Evolutionary conservation across 1,140 invertebrate genomes (phyloP).

Genomic region (Drosophila murphyi): DNA sequence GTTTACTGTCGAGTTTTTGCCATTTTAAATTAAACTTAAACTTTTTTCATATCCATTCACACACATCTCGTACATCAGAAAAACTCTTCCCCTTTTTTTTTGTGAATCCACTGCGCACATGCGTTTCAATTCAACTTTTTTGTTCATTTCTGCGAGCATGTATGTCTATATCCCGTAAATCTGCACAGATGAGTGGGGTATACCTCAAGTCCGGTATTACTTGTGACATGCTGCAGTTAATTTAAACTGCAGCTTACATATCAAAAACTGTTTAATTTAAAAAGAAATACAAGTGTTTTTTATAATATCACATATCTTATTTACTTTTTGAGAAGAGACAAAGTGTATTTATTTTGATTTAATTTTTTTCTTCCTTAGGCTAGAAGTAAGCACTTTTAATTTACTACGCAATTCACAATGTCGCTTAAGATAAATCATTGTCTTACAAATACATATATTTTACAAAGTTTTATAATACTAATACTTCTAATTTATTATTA

Average conservation of each 20-base stretch:
- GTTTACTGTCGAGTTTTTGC: constrained; percentile 60
- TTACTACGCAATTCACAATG: no score
- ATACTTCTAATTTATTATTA: no score
- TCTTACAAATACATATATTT: no score
- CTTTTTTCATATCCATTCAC: constrained; percentile 79
- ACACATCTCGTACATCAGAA: constrained; percentile 32
- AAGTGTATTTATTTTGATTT: no score
- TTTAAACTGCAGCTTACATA: not conserved
- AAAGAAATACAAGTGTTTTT: no score
- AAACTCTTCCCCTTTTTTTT: constrained; percentile 49
- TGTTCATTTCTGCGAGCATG: constrained; percentile 10
- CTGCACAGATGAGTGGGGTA: not conserved
- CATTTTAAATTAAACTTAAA: constrained; percentile 81
- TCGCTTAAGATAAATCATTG: no score
- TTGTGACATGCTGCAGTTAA: not conserved
- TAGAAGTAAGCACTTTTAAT: no score
- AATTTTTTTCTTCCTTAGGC: no score
- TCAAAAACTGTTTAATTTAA: no score
- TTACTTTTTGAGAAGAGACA: no score
- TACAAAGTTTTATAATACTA: no score
- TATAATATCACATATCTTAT: no score
- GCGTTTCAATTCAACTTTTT: constrained; percentile 76
- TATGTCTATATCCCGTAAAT: not conserved
- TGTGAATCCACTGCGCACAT: constrained; percentile 67
- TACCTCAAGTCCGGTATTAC: not conserved